Percentiles rank a stretch among this genome's conserved stretches.
Evolutionary conservation across 2,113 vertebrate genomes (phyloP).

Genomic region (Barbus barbus): DNA sequence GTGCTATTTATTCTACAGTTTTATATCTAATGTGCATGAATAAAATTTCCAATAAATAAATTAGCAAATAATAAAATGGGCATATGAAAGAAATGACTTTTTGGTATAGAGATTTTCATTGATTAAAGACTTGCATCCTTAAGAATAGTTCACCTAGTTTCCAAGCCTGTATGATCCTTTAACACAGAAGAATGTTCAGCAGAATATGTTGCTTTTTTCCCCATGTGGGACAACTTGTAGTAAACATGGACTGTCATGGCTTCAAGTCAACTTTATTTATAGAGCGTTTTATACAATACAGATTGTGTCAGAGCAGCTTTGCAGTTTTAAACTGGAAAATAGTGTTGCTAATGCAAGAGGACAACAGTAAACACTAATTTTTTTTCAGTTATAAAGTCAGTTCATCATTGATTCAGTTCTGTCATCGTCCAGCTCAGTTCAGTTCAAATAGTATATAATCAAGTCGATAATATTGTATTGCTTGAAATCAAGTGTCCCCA

Average conservation of each 20-base stretch:
- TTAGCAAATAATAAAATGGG: neutral
- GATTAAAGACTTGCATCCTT: neutral
- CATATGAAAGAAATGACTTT: neutral
- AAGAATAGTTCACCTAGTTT: neutral
- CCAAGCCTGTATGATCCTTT: neutral
- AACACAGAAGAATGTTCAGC: neutral
- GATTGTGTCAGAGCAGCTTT: no score
- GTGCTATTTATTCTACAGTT: neutral
- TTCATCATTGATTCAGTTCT: no score
- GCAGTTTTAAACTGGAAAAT: no score
- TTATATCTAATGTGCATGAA: neutral
- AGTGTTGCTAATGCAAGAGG: no score
- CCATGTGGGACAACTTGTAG: neutral
- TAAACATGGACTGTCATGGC: neutral
- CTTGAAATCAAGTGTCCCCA: no score
- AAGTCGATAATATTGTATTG: no score
- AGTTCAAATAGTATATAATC: no score
- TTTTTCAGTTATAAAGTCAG: no score
- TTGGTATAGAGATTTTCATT: neutral
- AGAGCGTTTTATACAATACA: no score
- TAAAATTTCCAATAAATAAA: no score
- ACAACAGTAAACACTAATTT: no score
- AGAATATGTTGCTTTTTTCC: neutral
- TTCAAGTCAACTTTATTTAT: neutral
- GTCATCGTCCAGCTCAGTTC: no score